Base-by-base conservation (phyloP, 2,797 vertebrate species). In the Onychomys torridus region DNA sequence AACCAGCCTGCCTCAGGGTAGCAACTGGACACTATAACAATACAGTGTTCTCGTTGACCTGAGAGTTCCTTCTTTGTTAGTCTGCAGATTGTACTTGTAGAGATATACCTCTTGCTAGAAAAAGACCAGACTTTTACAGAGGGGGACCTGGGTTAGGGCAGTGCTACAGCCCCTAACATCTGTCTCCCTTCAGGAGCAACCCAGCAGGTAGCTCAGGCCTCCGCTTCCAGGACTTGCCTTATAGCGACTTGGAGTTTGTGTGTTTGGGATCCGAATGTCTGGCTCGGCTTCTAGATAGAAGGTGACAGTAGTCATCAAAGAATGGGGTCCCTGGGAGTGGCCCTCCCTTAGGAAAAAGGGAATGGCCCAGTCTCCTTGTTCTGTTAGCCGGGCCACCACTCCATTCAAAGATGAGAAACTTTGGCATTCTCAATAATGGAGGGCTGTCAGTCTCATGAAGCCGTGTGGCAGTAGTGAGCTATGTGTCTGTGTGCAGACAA, bases 61-160 rank as follows among this genome's bases (percentile, higher is more conserved):
- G 8, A 13, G 5, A n/a, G 29, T 32, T 79, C 57, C 16, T 78
- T 89, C 49, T 46, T 92, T 78, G 83, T 69, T 69, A 76, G 34
- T 71, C 52, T 63, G 71, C 87, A 85, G 1, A 2, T 46, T 79
- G 1, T 87, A 2, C 40, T 29, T 94, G n/a, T 17, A 63, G 52
- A 34, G 81, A 88, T 94, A 52, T 81, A 3, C 27, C 63, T 84
- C n/a, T 95, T 79, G 37, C 91, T 77, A 73, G 67, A 82, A 94
- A 83, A 75, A 59, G 32, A 84, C 32, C 63, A 78, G 46, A 29
- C 77, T 61, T 89, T 67, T n/a, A 37, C 59, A 89, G 37, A 89
- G 19, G 57, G 83, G 32, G 25, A 12, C 55, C 63, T 90, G 19
- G n/a, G 25, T 1, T 52, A 69, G 21, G 16, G 11, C 37, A 34